Percentiles rank a stretch among this genome's conserved stretches.
phyloP scores from a whole-genome alignment of 2,797 vertebrate genomes.

The Molothrus aeneus region DNA sequence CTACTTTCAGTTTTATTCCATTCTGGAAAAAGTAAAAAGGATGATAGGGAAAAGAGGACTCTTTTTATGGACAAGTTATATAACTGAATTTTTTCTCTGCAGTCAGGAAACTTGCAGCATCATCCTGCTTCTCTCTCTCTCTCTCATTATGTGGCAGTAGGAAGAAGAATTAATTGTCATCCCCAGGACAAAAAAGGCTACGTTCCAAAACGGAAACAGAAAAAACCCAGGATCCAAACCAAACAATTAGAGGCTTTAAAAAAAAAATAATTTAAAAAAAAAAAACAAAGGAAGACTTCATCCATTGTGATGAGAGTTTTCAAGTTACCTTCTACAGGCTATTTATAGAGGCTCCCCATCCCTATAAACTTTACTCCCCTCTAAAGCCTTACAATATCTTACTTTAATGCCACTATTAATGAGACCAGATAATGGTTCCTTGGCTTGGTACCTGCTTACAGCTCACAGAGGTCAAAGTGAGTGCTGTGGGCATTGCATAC shows the following conservation, averaged over 20 bases:
- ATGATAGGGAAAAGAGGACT: neutral
- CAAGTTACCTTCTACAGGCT: neutral
- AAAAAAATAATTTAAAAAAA: neutral
- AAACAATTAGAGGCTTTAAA: neutral
- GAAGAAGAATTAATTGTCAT: neutral
- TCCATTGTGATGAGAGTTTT: neutral
- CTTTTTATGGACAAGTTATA: neutral
- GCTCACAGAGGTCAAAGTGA: neutral
- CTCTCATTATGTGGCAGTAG: neutral
- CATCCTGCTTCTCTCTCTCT: slow-evolving; percentile 19
- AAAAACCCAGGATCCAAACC: neutral
- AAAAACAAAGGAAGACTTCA: neutral
- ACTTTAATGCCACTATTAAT: neutral
- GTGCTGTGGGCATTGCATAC: accelerated
- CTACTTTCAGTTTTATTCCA: neutral
- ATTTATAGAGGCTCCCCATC: neutral
- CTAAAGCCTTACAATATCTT: neutral
- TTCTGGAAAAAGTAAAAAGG: neutral
- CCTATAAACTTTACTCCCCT: neutral
- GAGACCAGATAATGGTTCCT: neutral
- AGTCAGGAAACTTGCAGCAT: slow-evolving; percentile 17
- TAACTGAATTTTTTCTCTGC: neutral
- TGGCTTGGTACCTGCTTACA: neutral
- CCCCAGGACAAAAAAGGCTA: neutral
- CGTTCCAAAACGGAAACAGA: neutral